Conservation (phyloP, 2,797 vertebrate species). For the Platyrinchus mystaceus region DNA sequence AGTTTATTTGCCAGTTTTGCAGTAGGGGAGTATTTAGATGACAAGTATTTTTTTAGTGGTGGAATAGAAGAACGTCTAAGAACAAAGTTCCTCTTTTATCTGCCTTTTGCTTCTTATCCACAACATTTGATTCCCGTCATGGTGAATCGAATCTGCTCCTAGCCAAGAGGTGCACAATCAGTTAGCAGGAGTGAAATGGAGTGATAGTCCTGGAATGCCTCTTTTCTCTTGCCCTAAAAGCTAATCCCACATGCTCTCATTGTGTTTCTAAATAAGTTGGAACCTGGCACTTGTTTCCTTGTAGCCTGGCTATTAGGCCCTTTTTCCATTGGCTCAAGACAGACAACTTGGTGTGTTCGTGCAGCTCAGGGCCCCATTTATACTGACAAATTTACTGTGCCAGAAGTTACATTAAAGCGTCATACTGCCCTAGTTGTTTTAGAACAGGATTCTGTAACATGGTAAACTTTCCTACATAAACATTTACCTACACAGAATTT, state of each 20-base stretch:
- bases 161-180: not conserved
- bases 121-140: not conserved
- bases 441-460: slow-evolving; percentile 29
- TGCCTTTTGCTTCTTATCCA: not conserved
- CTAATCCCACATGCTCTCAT: not conserved
- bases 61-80: not conserved
- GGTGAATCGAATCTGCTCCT: not conserved
- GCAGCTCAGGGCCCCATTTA: slow-evolving; percentile 34
- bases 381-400: slow-evolving; percentile 41
- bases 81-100: slow-evolving; percentile 15
- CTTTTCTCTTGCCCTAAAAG: not conserved
- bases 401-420: slow-evolving; percentile 52
- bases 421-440: slow-evolving; percentile 52
- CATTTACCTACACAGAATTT: slow-evolving; percentile 52
- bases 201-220: not conserved
- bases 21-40: not conserved
- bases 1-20: not conserved
- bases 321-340: slow-evolving; percentile 50
- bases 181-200: not conserved
- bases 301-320: not conserved
- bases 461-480: slow-evolving; percentile 61
- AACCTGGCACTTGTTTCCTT: slow-evolving; percentile 27
- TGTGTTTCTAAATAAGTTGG: slow-evolving; percentile 28
- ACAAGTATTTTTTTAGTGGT: not conserved
- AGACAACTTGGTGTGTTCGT: slow-evolving; percentile 23